Conservation (phyloP, 2,113 vertebrate species). For the Dolichotis patagonum region DNA sequence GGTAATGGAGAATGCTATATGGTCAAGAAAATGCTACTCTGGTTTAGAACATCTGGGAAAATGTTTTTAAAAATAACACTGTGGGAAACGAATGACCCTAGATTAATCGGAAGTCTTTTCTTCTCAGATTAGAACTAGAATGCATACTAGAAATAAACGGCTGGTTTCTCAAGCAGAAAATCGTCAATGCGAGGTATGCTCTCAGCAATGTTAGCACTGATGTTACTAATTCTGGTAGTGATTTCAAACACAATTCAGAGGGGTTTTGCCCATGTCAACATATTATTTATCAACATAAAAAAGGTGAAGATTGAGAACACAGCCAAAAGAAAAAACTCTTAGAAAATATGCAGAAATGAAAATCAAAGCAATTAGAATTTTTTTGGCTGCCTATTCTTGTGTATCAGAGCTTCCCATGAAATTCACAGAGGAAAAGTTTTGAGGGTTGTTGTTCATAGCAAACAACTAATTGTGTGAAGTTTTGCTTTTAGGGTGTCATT, state of each 20-base stretch:
- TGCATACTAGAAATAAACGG: constrained; percentile 20
- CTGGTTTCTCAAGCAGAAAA: constrained; percentile 52
- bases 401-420: not conserved
- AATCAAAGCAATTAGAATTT: not conserved
- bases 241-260: constrained; percentile 18
- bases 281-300: constrained; percentile 48
- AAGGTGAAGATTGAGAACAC: not conserved
- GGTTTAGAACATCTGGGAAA: not conserved
- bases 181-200: not conserved
- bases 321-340: not conserved
- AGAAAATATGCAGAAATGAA: not conserved
- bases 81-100: not conserved
- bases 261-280: constrained; percentile 18
- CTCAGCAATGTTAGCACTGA: not conserved
- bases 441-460: not conserved
- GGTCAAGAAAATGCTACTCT: not conserved
- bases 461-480: not conserved
- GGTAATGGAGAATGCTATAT: not conserved
- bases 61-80: not conserved
- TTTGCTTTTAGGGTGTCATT: not conserved
- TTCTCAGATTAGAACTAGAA: constrained; percentile 22
- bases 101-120: not conserved
- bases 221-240: constrained; percentile 18
- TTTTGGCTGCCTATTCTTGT: not conserved
- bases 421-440: not conserved